Base-by-base conservation (phyloP, 2,888 invertebrate species). In the Lissocephala sabroskyi region DNA sequence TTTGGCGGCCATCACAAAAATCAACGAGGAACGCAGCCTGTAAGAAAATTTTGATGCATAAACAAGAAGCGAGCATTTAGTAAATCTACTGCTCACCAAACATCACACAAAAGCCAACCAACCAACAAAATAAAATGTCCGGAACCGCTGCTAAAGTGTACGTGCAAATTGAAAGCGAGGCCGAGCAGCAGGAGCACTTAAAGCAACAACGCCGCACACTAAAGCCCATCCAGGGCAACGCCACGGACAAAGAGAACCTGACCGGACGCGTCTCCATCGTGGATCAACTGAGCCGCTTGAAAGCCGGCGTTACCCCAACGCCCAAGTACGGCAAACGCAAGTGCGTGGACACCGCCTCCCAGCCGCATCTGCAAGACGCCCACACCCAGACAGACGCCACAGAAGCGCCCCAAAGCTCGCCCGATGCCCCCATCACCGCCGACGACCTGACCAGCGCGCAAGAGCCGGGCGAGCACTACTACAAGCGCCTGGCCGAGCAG, bases 241-340 rank as follows among this genome's bases (percentile, higher is more conserved):
- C 92, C 28, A 87, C 86, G 40, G 91, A 92, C 75, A 91, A 91
- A 79, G 93, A 94, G 85, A 94, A 93, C 83, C 86, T 93, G 61
- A 89, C 88, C 66, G 92, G 92, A 66, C 89, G 92, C 71, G 84
- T 86, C 81, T 79, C 80, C 80, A 89, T 76, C 71, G 71, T 77
- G 78, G 71, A 73, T 66, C 75, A 88, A 74, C 86, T 88, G 30
- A 87, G 86, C 79, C 87, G 88, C 57, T 80, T 86, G 28, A 83
- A 86, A 56, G 84, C 85, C 86, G 88, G 84, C 85, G 86, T 62
- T 47, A 83, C 84, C 49, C 49, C 66, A 56, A 65, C 79, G 54
- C 67, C 67, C 47, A 84, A 79, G 43, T 85, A 65, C 85, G 87
- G 81, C 73, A 84, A 84, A 60, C 80, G 84, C 43, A 83, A 84